These are phyloP conservation scores for Esox niger DNA, from an alignment of 2,113 vertebrate genomes.

Conservation along the genomic window DNA sequence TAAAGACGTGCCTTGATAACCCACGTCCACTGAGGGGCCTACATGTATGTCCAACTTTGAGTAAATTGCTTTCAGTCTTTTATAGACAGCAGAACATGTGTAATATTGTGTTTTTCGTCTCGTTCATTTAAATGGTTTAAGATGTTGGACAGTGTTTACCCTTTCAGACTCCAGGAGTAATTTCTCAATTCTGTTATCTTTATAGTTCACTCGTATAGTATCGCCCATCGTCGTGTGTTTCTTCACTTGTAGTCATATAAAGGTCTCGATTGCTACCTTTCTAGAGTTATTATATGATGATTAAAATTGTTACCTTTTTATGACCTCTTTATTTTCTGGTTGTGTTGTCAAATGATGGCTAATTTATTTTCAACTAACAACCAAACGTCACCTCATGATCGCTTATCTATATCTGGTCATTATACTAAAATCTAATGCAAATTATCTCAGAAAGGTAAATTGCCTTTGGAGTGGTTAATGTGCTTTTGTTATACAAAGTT, in stretches of 20 bases:
- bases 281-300: constrained; percentile 32
- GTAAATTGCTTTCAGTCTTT: no score
- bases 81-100: constrained; percentile 39
- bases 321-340: constrained; percentile 6
- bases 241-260: constrained; percentile 10
- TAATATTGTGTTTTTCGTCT: constrained; percentile 1
- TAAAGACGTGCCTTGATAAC: constrained; percentile 71
- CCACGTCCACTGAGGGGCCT: constrained; percentile 50
- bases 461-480: constrained; percentile 49
- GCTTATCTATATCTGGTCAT: constrained; percentile 46
- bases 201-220: constrained; percentile 2
- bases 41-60: no score
- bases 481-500: constrained; percentile 34
- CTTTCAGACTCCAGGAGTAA: constrained; percentile 32
- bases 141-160: constrained; percentile 40
- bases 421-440: constrained; percentile 46
- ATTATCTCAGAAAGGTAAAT: constrained; percentile 35
- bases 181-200: constrained; percentile 28
- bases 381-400: constrained; percentile 47
- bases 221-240: not conserved
- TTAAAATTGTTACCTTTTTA: constrained; percentile 36
- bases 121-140: constrained; percentile 15
- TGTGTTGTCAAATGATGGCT: constrained; percentile 44
- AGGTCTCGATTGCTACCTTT: constrained; percentile 39
- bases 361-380: constrained; percentile 50